Base-by-base conservation (phyloP, 2,797 vertebrate genomes). In the Setipinna tenuifilis region DNA sequence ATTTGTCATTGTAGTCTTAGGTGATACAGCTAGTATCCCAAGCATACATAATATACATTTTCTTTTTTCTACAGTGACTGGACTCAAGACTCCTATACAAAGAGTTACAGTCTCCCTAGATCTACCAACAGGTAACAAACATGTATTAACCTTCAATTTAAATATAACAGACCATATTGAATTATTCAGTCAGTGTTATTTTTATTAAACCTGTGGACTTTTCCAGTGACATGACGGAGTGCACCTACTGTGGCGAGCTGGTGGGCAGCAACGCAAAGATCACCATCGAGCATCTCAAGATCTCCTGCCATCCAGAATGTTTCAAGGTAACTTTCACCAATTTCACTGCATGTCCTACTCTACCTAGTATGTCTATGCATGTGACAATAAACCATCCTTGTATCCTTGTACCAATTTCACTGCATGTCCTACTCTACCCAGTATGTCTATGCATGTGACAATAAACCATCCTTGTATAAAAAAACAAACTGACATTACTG, bases 291-390 rank as follows among this genome's bases (percentile, higher is more conserved):
- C 97, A 99, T 87, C 97, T 99, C 23, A 97, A 96, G 86, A 97
- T 99, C 93, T 95, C 94, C 94, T 98, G 97, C 92, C 98, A 99
- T 1, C 97, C 98, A 9, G 91, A 89, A 83, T 99, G 98, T 91
- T 99, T 99, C 93, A 97, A 98, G 98, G 98, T 99, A 95, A 82
- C 3, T 35, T 19, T 7, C 35, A n/a, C n/a, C n/a, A n/a, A n/a
- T n/a, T n/a, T n/a, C n/a, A n/a, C n/a, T n/a, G n/a, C n/a, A n/a
- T n/a, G n/a, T n/a, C n/a, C n/a, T n/a, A n/a, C n/a, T n/a, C n/a
- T n/a, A n/a, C n/a, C n/a, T n/a, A n/a, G n/a, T n/a, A n/a, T n/a
- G n/a, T n/a, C n/a, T n/a, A n/a, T n/a, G n/a, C n/a, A n/a, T n/a
- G n/a, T n/a, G n/a, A n/a, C n/a, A n/a, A n/a, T n/a, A n/a, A n/a